These are phyloP conservation scores for Abscondita cerata DNA, from an alignment of 2,888 invertebrate species.

Conservation along the genomic window DNA sequence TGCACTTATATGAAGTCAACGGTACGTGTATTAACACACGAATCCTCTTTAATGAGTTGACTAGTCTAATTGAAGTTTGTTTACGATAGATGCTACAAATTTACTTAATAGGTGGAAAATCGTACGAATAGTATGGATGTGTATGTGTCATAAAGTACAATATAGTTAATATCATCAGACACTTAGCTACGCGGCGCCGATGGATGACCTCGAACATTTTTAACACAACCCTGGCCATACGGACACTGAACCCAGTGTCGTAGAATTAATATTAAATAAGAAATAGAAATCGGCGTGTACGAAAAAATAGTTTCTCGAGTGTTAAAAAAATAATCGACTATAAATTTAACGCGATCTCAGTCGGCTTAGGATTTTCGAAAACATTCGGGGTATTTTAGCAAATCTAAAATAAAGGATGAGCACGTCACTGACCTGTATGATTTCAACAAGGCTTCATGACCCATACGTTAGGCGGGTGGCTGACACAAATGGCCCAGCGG, in stretches of 20 bases:
- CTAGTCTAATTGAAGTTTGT: no score
- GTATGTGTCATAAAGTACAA: slow-evolving; percentile 27
- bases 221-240: slow-evolving; percentile 34
- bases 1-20: no score
- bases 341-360: slow-evolving; percentile 6
- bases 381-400: slow-evolving; percentile 18
- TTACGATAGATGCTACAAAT: no score
- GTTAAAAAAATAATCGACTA: neutral
- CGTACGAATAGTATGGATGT: slow-evolving; percentile 12
- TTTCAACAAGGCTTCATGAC: slow-evolving; percentile 21
- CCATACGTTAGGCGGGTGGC: slow-evolving; percentile 33
- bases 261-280: slow-evolving; percentile 20
- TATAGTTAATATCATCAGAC: slow-evolving; percentile 32
- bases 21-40: no score
- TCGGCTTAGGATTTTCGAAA: slow-evolving; percentile 14
- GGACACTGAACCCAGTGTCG: slow-evolving; percentile 32
- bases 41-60: no score
- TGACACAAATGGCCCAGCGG: slow-evolving; percentile 27
- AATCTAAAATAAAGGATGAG: slow-evolving; percentile 10
- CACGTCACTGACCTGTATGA: slow-evolving; percentile 28
- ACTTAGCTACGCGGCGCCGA: slow-evolving; percentile 34
- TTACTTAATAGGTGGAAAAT: neutral
- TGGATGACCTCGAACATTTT: slow-evolving; percentile 36
- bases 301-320: neutral
- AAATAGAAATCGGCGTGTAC: neutral